Evolutionary conservation across 2,113 vertebrate genomes (phyloP).

Genomic region (Regulus satrapa): DNA sequence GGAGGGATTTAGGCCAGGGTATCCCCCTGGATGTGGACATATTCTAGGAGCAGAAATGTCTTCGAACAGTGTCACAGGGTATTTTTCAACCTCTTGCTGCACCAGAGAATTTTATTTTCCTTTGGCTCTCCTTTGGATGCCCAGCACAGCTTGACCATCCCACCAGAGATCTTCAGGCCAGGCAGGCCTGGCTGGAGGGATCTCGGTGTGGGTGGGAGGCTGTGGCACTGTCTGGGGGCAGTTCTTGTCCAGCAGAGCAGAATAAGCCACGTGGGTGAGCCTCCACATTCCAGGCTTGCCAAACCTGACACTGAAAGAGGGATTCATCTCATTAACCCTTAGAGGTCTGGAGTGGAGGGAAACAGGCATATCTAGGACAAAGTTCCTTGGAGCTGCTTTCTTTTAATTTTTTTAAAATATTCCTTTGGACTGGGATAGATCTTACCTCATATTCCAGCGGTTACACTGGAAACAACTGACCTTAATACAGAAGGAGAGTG

Average conservation of each 20-base stretch:
- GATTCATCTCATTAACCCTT: neutral
- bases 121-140: neutral
- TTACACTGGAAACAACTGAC: neutral
- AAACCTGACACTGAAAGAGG: neutral
- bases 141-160: neutral
- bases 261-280: neutral
- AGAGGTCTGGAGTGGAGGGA: neutral
- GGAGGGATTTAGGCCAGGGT: neutral
- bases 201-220: neutral
- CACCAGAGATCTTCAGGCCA: neutral
- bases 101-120: neutral
- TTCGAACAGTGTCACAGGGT: neutral
- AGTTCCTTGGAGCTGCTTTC: neutral
- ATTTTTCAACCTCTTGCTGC: neutral
- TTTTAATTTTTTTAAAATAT: no score
- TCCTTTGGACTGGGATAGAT: neutral
- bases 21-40: neutral
- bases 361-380: neutral
- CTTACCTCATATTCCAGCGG: rapidly evolving
- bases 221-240: neutral
- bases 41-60: neutral
- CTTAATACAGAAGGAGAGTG: neutral
- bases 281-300: neutral
- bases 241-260: neutral
- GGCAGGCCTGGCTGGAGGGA: neutral